These are phyloP conservation scores for Eilema griseolum DNA, from an alignment of 2,888 invertebrate genomes.

Conservation along the genomic window DNA sequence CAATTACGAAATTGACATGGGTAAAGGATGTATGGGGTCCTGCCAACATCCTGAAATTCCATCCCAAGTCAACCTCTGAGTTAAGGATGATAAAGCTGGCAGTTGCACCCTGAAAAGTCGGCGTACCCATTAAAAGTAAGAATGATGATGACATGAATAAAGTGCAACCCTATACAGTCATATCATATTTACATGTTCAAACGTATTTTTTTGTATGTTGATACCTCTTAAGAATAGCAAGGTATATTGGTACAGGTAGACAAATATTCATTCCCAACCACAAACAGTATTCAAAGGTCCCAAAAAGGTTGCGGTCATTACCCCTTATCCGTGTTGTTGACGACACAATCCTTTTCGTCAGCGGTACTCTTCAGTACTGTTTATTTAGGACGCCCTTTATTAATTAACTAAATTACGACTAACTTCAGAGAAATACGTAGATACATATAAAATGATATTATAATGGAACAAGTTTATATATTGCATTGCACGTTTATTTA, in stretches of 20 bases:
- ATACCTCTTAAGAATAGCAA: neutral
- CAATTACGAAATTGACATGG: too few species aligned
- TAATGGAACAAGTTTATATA: conserved; percentile 34
- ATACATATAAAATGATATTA: conserved; percentile 32
- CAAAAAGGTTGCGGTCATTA: conserved; percentile 40
- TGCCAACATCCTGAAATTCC: too few species aligned
- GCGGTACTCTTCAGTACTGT: conserved; percentile 28
- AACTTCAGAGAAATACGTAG: conserved; percentile 33
- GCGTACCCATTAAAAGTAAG: too few species aligned
- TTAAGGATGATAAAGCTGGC: too few species aligned
- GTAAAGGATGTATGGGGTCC: too few species aligned
- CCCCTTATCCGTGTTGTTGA: conserved; percentile 37
- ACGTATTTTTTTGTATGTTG: too few species aligned
- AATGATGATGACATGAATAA: too few species aligned
- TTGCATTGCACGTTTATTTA: conserved; percentile 19
- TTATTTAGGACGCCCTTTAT: conserved; percentile 45
- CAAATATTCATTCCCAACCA: conserved; percentile 11
- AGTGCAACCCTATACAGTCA: too few species aligned
- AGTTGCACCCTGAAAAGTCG: too few species aligned
- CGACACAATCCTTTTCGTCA: conserved; percentile 40
- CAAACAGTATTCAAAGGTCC: conserved; percentile 33
- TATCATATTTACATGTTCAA: too few species aligned
- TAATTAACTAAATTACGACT: conserved; percentile 48
- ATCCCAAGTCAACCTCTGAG: too few species aligned
- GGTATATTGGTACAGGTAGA: neutral